These are phyloP conservation scores for Homarus americanus DNA, from an alignment of 1,140 invertebrate species.

Conservation along the genomic window DNA sequence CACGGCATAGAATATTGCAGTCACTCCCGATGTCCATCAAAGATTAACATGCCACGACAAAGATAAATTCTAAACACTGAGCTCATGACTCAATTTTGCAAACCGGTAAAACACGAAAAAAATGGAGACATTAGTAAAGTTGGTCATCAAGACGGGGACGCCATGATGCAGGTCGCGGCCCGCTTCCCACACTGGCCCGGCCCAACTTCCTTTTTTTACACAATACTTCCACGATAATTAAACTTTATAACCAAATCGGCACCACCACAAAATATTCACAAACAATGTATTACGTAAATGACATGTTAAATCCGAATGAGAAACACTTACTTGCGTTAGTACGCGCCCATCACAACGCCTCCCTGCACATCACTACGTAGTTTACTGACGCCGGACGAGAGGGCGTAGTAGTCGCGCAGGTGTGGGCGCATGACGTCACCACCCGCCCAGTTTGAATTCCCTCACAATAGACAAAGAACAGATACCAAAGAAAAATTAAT, in stretches of 20 bases:
- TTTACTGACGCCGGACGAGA: conserved; percentile 54
- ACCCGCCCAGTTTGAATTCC: conserved; percentile 33
- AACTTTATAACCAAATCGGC: background rate
- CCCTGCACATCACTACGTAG: conserved; percentile 58
- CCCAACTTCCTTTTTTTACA: background rate
- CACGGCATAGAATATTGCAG: background rate
- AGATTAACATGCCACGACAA: no score
- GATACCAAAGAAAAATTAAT: no score
- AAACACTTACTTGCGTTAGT: conserved; percentile 31
- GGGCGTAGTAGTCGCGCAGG: conserved; percentile 47
- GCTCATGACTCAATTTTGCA: no score
- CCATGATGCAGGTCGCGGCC: conserved; percentile 40
- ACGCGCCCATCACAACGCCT: conserved; percentile 27
- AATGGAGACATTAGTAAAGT: conserved; percentile 16
- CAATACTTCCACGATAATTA: background rate
- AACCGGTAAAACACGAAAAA: background rate
- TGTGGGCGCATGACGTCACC: conserved; percentile 52
- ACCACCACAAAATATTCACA: background rate
- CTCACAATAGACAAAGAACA: background rate
- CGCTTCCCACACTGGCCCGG: background rate
- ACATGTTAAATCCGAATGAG: background rate
- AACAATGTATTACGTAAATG: background rate
- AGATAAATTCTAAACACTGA: no score
- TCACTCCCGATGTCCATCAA: no score
- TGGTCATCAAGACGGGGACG: conserved; percentile 23